These are phyloP conservation scores for Drosophila subobscura DNA, from an alignment of 1,140 invertebrate genomes.

Conservation along the genomic window DNA sequence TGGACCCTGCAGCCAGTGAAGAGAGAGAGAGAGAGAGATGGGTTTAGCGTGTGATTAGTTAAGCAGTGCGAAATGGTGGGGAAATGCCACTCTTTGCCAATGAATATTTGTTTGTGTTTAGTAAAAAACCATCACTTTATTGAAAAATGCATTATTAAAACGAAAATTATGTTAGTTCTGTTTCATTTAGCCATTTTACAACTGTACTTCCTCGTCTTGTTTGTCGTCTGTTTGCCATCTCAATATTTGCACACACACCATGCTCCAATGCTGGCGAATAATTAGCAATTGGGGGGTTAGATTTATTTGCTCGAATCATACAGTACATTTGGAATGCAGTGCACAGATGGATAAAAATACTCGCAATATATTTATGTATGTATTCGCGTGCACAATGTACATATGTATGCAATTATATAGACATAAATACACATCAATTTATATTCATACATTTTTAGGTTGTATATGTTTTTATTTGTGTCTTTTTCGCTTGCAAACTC, in stretches of 20 bases:
- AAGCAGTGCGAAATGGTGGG: slow-evolving; percentile 8
- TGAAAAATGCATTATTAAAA: slow-evolving; percentile 80
- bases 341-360: slow-evolving; percentile 52
- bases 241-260: slow-evolving; percentile 35
- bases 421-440: slow-evolving; percentile 52
- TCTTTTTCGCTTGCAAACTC: slow-evolving; percentile 56
- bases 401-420: slow-evolving; percentile 29
- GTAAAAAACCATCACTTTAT: slow-evolving; percentile 82
- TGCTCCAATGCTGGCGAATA: slow-evolving; percentile 27
- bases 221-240: slow-evolving; percentile 12
- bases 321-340: slow-evolving; percentile 53
- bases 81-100: slow-evolving; percentile 7
- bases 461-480: slow-evolving; percentile 37
- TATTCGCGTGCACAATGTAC: slow-evolving; percentile 8
- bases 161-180: slow-evolving; percentile 76
- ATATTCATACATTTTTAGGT: slow-evolving; percentile 30
- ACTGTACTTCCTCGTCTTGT: slow-evolving; percentile 34
- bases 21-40: slow-evolving; percentile 32
- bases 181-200: slow-evolving; percentile 73
- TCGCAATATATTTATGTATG: slow-evolving; percentile 25
- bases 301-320: slow-evolving; percentile 38
- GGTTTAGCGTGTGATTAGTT: slow-evolving; percentile 49
- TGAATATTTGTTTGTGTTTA: slow-evolving; percentile 42
- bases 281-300: slow-evolving; percentile 28
- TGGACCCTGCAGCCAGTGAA: slow-evolving; percentile 86